These are phyloP conservation scores for Himalopsyche anomala DNA, from an alignment of 2,888 invertebrate species.

Conservation along the genomic window DNA sequence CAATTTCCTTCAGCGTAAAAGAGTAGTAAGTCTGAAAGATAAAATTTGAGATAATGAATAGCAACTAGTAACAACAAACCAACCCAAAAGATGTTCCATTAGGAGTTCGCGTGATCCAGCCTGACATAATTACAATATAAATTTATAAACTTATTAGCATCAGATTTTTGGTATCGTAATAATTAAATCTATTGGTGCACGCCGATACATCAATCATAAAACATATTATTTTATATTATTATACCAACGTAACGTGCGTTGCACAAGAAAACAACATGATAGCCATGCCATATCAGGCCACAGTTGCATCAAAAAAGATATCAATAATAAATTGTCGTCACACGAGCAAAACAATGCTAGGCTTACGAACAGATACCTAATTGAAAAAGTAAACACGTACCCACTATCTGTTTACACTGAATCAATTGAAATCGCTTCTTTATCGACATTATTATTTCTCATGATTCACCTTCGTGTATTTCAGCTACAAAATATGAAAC, in stretches of 20 bases:
- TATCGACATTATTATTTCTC: conserved; percentile 4
- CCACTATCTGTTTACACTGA: conserved; percentile 8
- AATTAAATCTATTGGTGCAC: too few species aligned
- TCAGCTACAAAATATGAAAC: conserved; percentile 7
- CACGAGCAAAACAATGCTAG: background rate
- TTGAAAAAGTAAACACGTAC: conserved; percentile 13
- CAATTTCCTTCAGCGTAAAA: too few species aligned
- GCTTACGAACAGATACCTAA: background rate
- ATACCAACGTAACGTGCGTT: background rate
- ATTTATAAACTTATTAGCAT: too few species aligned
- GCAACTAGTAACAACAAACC: too few species aligned
- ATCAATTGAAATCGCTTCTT: conserved; percentile 38
- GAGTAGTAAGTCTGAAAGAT: too few species aligned
- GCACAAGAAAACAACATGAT: conserved; percentile 21
- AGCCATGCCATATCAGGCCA: background rate
- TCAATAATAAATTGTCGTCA: background rate
- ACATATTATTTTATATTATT: background rate
- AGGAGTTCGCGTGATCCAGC: too few species aligned
- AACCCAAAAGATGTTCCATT: too few species aligned
- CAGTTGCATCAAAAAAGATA: background rate
- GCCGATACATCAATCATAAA: too few species aligned
- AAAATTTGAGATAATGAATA: too few species aligned
- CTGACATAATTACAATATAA: too few species aligned
- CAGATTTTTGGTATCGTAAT: too few species aligned
- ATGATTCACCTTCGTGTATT: background rate